Conservation (phyloP, 2,113 vertebrate species). For the Nothocercus nigrocapillus region DNA sequence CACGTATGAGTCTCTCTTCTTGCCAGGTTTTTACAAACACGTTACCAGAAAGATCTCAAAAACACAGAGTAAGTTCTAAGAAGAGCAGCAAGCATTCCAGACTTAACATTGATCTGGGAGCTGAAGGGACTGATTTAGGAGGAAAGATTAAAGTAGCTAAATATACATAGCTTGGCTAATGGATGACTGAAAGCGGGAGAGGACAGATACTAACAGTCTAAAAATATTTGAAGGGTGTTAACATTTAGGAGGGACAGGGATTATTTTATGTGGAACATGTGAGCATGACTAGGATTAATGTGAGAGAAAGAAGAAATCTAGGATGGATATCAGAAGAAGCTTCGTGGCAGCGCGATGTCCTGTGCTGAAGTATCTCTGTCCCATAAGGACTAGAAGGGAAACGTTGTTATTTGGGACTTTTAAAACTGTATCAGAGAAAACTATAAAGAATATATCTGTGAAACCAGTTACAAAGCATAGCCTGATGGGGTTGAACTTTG, state of each 20-base stretch:
- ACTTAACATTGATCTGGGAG: constrained; percentile 28
- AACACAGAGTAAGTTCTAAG: constrained; percentile 22
- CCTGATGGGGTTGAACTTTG: rapidly evolving
- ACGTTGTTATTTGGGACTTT: not conserved
- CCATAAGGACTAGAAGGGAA: not conserved
- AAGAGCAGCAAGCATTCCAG: constrained; percentile 21
- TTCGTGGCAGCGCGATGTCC: not conserved
- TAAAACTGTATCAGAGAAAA: not conserved
- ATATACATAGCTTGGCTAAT: constrained; percentile 67
- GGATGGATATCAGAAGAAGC: not conserved
- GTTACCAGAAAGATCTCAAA: constrained; percentile 34
- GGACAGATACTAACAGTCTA: constrained; percentile 64
- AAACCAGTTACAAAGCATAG: not conserved
- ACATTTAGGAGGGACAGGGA: constrained; percentile 58
- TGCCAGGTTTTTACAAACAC: not conserved
- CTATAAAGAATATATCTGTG: not conserved
- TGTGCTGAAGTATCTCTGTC: not conserved
- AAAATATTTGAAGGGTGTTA: constrained; percentile 73
- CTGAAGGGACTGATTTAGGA: constrained; percentile 62
- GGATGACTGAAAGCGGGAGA: constrained; percentile 58
- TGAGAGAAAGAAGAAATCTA: constrained; percentile 46
- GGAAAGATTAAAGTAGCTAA: constrained; percentile 70
- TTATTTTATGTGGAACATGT: constrained; percentile 52
- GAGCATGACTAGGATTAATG: constrained; percentile 63
- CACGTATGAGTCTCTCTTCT: not conserved